A percentile compares a stretch with the other conserved stretches of the same genome.
These are phyloP conservation scores for Theristicus caerulescens DNA, from an alignment of 2,113 vertebrate species.

Conservation along the genomic window DNA sequence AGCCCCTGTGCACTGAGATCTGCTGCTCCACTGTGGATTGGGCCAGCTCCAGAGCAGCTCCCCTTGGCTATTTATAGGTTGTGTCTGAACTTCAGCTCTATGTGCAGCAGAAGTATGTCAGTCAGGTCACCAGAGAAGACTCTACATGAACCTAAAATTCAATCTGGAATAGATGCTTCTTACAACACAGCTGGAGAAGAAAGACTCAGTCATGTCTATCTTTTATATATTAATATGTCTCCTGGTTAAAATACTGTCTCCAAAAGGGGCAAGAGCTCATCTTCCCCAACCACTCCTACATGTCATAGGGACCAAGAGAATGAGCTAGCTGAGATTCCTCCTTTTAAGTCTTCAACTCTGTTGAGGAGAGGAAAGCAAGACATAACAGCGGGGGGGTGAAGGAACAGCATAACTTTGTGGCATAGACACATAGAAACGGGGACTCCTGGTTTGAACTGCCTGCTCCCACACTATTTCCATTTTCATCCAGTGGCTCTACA, in stretches of 20 bases:
- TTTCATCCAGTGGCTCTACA: neutral
- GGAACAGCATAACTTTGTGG: neutral
- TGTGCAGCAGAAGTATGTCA: neutral
- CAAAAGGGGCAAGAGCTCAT: neutral
- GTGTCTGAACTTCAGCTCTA: neutral
- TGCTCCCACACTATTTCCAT: neutral
- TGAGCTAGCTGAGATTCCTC: neutral
- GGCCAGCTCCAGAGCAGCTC: too few relatives aligned
- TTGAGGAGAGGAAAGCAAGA: neutral
- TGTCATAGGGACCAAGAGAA: neutral
- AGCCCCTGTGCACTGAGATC: too few relatives aligned
- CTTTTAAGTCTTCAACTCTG: neutral
- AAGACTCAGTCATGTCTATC: neutral
- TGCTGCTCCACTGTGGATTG: too few relatives aligned
- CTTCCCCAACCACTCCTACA: neutral
- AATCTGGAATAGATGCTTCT: neutral
- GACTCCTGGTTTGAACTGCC: neutral
- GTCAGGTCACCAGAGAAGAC: neutral
- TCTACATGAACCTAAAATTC: neutral
- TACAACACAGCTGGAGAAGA: neutral
- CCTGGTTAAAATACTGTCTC: neutral
- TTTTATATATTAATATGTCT: neutral
- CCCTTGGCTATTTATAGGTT: neutral
- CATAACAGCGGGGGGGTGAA: rapidly evolving
- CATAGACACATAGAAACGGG: neutral